A percentile compares a stretch with the other conserved stretches of the same genome.
Evolutionary conservation across 2,888 invertebrate species (phyloP).

Genomic region (Hypomecis punctinalis): DNA sequence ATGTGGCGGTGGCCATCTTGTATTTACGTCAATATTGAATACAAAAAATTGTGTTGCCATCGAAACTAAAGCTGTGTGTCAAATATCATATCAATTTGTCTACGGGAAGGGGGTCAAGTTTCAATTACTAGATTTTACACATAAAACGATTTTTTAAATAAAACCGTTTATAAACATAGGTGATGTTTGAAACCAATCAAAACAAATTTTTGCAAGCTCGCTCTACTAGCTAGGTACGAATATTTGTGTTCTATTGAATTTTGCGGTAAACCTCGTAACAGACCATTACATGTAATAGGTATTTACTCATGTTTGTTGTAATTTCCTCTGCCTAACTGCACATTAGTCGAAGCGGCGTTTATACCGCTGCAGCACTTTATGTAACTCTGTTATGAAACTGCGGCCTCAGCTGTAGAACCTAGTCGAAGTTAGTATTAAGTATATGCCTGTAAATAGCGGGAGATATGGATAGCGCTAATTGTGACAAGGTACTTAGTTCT

Average conservation of each 20-base stretch:
- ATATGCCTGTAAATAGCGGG: background rate
- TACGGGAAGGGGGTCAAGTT: too few relatives aligned
- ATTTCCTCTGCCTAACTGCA: constrained; percentile 24
- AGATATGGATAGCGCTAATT: background rate
- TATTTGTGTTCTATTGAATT: background rate
- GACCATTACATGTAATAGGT: constrained; percentile 22
- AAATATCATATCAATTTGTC: too few relatives aligned
- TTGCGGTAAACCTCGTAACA: background rate
- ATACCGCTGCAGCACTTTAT: constrained; percentile 12
- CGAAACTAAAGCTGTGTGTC: too few relatives aligned
- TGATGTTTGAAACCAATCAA: too few relatives aligned
- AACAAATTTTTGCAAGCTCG: too few relatives aligned
- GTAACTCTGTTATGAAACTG: constrained; percentile 23
- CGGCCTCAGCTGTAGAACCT: background rate
- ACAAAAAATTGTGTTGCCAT: too few relatives aligned
- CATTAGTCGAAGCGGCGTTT: constrained; percentile 26
- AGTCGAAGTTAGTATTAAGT: constrained; percentile 4
- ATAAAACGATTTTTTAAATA: too few relatives aligned
- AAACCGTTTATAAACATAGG: too few relatives aligned
- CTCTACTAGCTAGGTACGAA: too few relatives aligned
- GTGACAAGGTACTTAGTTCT: background rate
- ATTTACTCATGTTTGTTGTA: constrained; percentile 16
- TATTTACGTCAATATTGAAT: too few relatives aligned
- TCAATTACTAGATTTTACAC: too few relatives aligned
- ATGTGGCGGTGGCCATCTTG: too few relatives aligned